These are phyloP conservation scores for Pangasianodon gigas DNA, from an alignment of 2,113 vertebrate genomes.

Conservation along the genomic window DNA sequence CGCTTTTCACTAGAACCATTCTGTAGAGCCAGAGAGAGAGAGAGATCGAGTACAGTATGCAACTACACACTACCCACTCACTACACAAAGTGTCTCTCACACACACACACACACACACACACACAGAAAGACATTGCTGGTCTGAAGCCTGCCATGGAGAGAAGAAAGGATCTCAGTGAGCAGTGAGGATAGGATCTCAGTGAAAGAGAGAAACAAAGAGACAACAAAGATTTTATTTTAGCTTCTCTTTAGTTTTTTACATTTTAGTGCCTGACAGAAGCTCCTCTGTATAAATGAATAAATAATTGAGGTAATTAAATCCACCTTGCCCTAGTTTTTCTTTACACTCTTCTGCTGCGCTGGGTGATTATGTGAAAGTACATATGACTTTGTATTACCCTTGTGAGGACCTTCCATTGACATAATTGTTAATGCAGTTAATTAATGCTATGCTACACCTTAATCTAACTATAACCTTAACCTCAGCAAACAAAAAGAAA, in stretches of 20 bases:
- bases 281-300: constrained; percentile 77
- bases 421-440: neutral
- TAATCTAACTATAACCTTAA: neutral
- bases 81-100: neutral
- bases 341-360: constrained; percentile 38
- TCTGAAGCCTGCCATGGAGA: constrained; percentile 22
- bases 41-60: neutral
- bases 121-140: constrained; percentile 4
- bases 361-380: constrained; percentile 36
- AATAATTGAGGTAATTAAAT: constrained; percentile 74
- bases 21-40: constrained; percentile 63
- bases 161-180: constrained; percentile 3
- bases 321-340: constrained; percentile 70
- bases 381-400: constrained; percentile 45
- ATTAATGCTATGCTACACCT: neutral
- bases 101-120: neutral
- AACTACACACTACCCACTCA: neutral
- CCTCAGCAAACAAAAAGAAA: neutral
- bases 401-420: neutral
- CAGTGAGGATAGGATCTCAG: neutral
- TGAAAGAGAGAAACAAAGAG: neutral
- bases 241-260: constrained; percentile 59
- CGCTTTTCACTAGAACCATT: constrained; percentile 96
- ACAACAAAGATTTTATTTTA: constrained; percentile 25
- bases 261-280: constrained; percentile 65